Evolutionary conservation across 2,113 vertebrate genomes (phyloP).

Genomic region (Martes martes): DNA sequence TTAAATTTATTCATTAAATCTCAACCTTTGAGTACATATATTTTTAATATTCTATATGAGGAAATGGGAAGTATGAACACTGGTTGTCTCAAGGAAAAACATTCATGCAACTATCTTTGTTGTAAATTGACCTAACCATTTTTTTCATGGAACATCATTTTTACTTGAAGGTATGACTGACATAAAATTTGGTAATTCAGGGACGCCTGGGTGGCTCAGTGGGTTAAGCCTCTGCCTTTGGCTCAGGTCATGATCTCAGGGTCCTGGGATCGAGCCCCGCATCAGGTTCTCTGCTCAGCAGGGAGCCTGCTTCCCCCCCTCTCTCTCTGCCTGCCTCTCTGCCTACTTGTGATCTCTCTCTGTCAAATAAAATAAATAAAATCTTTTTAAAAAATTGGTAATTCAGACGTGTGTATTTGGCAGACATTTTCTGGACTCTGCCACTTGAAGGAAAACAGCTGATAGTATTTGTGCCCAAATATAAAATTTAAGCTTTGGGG

Average conservation of each 20-base stretch:
- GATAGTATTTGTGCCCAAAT: background rate
- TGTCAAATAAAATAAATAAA: no score
- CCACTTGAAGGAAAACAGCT: conserved; percentile 8
- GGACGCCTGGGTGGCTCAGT: no score
- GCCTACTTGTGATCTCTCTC: no score
- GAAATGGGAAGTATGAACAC: background rate
- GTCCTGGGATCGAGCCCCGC: no score
- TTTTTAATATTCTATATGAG: background rate
- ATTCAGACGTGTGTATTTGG: background rate
- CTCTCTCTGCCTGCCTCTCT: no score
- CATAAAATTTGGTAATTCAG: background rate
- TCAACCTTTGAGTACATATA: background rate
- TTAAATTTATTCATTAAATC: conserved; percentile 30
- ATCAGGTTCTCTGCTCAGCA: no score
- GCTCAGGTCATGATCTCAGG: no score
- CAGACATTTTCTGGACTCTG: conserved; percentile 12
- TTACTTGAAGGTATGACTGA: background rate
- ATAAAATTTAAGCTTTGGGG: conserved; percentile 13
- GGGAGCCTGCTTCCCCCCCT: no score
- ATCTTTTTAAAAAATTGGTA: background rate
- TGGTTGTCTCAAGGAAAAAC: background rate
- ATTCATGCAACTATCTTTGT: background rate
- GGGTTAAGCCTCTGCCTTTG: no score
- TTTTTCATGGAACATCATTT: background rate
- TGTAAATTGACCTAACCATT: background rate